A percentile compares a stretch with the other conserved stretches of the same genome.
Evolutionary conservation across 2,888 invertebrate species (phyloP).

Genomic region (Yponomeuta cagnagella): DNA sequence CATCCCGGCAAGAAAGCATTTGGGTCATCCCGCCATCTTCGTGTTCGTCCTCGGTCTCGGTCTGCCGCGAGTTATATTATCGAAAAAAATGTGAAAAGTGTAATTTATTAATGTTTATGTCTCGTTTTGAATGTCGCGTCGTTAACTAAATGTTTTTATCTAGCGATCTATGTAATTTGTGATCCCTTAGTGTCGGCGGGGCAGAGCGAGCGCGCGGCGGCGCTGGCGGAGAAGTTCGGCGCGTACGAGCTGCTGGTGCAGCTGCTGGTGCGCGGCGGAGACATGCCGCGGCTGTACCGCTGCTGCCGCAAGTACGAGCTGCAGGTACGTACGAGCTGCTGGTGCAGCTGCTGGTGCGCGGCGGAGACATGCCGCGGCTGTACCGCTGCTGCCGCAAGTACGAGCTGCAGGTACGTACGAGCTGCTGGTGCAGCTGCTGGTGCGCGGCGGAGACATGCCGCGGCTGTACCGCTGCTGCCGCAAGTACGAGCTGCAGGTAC

Average conservation of each 20-base stretch:
- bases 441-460: constrained; percentile 80
- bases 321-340: constrained; percentile 85
- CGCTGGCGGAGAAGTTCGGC: constrained; percentile 91
- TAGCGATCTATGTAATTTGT: too few relatives aligned
- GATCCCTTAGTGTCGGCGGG: constrained; percentile 79
- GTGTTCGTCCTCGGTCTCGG: too few relatives aligned
- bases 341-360: constrained; percentile 86
- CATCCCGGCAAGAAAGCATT: too few relatives aligned
- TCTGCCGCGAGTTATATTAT: too few relatives aligned
- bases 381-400: constrained; percentile 56
- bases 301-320: constrained; percentile 57
- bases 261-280: constrained; percentile 85
- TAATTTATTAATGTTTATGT: too few relatives aligned
- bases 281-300: constrained; percentile 64
- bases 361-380: constrained; percentile 76
- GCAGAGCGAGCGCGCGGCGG: constrained; percentile 87
- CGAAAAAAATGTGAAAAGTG: too few relatives aligned
- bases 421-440: constrained; percentile 87
- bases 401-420: constrained; percentile 80
- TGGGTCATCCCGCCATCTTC: too few relatives aligned
- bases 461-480: constrained; percentile 50
- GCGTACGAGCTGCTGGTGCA: constrained; percentile 89
- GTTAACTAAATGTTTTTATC: too few relatives aligned
- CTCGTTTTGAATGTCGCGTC: too few relatives aligned
- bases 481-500: constrained; percentile 69